A percentile compares a stretch with the other conserved stretches of the same genome.
Evolutionary conservation across 2,113 vertebrate species (phyloP).

Genomic region (Atlantisia rogersi): DNA sequence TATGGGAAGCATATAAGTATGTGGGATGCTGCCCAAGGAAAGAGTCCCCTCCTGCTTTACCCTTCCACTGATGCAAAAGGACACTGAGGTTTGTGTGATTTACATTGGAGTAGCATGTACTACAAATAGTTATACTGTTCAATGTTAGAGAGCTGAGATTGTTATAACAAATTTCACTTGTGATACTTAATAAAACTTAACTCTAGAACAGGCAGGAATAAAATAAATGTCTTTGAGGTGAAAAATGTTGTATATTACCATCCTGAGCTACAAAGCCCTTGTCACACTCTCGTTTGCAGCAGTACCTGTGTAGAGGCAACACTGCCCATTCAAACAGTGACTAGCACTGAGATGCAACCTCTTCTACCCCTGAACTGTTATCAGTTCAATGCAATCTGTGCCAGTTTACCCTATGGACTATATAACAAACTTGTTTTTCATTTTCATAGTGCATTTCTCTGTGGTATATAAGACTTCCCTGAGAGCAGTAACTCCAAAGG

Average conservation of each 20-base stretch:
- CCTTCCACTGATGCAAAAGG: background rate
- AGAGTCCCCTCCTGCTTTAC: background rate
- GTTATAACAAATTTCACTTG: background rate
- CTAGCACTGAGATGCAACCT: background rate
- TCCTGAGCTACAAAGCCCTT: background rate
- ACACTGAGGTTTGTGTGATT: background rate
- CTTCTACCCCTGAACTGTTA: background rate
- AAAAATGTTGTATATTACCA: background rate
- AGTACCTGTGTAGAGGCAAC: background rate
- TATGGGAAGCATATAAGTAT: background rate
- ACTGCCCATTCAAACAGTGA: background rate
- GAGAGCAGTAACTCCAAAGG: conserved; percentile 50
- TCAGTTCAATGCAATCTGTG: background rate
- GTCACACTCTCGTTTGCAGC: background rate
- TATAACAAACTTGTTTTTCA: conserved; percentile 47
- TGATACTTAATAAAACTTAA: background rate
- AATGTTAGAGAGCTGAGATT: background rate
- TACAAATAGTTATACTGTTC: background rate
- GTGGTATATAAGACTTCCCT: conserved; percentile 40
- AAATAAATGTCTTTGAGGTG: background rate
- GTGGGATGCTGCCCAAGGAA: background rate
- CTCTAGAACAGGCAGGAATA: background rate
- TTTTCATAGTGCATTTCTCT: conserved; percentile 50
- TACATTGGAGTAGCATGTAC: background rate
- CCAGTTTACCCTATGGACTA: conserved; percentile 4